Conservation (phyloP, 2,113 vertebrate genomes). For the Psophia crepitans region DNA sequence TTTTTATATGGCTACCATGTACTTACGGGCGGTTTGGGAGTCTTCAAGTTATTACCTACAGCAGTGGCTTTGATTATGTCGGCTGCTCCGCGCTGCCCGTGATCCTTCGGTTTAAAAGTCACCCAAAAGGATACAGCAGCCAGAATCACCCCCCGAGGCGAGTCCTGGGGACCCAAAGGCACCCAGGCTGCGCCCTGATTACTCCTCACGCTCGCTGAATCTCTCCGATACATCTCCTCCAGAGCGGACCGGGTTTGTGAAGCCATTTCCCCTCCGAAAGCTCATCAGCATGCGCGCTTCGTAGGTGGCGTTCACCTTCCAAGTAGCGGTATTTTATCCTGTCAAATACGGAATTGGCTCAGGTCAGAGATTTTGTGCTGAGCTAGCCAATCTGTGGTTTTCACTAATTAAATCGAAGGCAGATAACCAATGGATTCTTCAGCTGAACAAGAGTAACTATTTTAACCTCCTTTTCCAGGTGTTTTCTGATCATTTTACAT, state of each 20-base stretch:
- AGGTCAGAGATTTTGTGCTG: background rate
- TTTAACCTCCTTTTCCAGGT: background rate
- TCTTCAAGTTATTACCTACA: background rate
- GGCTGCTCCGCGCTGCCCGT: background rate
- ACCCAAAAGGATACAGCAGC: background rate
- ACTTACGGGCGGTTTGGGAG: constrained; percentile 21
- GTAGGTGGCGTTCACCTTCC: background rate
- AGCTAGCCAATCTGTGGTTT: background rate
- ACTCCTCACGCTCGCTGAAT: background rate
- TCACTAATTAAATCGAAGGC: constrained; percentile 1
- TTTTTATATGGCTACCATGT: constrained; percentile 19
- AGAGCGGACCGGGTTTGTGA: background rate
- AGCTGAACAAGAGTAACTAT: background rate
- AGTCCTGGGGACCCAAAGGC: background rate
- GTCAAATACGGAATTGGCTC: constrained; percentile 14
- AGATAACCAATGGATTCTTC: background rate
- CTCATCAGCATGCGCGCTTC: background rate
- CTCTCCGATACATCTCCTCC: background rate
- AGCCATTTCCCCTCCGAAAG: background rate
- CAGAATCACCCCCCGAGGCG: background rate
- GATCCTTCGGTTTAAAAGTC: background rate
- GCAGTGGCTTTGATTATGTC: background rate
- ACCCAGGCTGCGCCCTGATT: background rate
- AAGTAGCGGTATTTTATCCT: background rate
- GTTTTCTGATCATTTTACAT: background rate